Base-by-base conservation (phyloP, 2,888 invertebrate genomes). In the Hyppa rectilinea region DNA sequence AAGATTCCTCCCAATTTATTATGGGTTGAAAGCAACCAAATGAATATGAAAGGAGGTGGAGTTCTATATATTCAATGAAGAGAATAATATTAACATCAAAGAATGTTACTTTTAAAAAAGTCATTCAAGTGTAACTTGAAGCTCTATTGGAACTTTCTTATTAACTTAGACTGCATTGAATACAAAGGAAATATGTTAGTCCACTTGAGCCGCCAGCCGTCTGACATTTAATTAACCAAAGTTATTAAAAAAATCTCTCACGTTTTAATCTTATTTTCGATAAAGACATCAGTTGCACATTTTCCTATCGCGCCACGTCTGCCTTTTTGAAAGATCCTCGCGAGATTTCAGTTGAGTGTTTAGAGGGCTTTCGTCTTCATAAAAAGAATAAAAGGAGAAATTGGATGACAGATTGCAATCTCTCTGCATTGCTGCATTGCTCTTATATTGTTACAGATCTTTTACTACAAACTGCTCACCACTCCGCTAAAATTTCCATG, bases 1-100 rank as follows among this genome's bases (percentile, higher is more conserved):
- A 64, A 52, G 40, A 58, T 59, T 77, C 20, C 29, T 49, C 14
- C 4, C 12, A 36, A 78, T 75, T 69, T 60, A 75, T 75, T 60
- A 47, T 36, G 26, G 12, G n/a, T 20, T 20, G 36, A 49, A 64
- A 56, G 17, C 31, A 34, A 36, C 38, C 40, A 5, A 55, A 58
- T 52, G 52, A 80, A 76, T 64, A 60, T 49, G 12, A 23, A 47
- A 76, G 29, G 36, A 56, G 50, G 4, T 52, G 0, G 3, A 49
- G 26, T 43, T 50, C 43, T 34, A 31, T 45, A 60, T 78, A 60
- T 55, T 60, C 55, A 60, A 55, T 38, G 31, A 60, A 72, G 43
- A 34, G 78, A 40, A 58, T 29, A 76, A 76, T 59, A 31, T 69
- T 55, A 9, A 75, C 7, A 12, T 31, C 26, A 45, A 52, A 26